Evolutionary conservation across 2,797 vertebrate genomes (phyloP).

Genomic region (Diplodus sargus): DNA sequence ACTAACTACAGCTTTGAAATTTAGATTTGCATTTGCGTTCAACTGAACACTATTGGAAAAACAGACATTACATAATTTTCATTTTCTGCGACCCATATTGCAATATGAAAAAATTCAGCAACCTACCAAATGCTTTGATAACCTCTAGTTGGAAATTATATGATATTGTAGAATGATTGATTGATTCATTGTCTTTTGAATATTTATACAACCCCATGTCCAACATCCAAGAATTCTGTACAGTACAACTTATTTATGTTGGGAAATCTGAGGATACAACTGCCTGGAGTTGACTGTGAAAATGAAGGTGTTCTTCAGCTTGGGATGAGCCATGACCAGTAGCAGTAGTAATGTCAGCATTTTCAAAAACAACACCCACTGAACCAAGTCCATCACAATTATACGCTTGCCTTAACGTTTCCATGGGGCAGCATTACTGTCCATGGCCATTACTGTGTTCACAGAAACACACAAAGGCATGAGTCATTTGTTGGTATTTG

Average conservation of each 20-base stretch:
- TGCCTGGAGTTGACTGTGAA: background rate
- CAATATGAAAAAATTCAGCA: too few species aligned
- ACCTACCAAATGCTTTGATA: too few species aligned
- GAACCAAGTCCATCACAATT: slow-evolving; percentile 30
- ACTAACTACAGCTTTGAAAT: background rate
- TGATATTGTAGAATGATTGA: too few species aligned
- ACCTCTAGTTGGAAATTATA: too few species aligned
- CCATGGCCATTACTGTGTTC: slow-evolving; percentile 8
- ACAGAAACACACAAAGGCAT: slow-evolving; percentile 5
- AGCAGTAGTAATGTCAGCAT: background rate
- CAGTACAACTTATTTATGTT: background rate
- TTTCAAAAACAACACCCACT: slow-evolving; percentile 22
- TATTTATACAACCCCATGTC: background rate
- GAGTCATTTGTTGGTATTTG: slow-evolving; percentile 34
- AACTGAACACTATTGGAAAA: background rate
- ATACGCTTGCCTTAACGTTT: slow-evolving; percentile 2
- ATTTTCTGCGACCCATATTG: too few species aligned
- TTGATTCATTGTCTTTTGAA: background rate
- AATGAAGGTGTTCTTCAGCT: slow-evolving; percentile 8
- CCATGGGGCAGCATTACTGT: slow-evolving; percentile 12
- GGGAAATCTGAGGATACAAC: slow-evolving; percentile 7
- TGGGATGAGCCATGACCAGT: slow-evolving; percentile 1
- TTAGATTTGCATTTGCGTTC: background rate
- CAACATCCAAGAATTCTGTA: background rate
- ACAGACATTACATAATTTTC: too few species aligned